These are phyloP conservation scores for Tauraco hartlaubi DNA, from an alignment of 2,797 vertebrate genomes.

Conservation along the genomic window DNA sequence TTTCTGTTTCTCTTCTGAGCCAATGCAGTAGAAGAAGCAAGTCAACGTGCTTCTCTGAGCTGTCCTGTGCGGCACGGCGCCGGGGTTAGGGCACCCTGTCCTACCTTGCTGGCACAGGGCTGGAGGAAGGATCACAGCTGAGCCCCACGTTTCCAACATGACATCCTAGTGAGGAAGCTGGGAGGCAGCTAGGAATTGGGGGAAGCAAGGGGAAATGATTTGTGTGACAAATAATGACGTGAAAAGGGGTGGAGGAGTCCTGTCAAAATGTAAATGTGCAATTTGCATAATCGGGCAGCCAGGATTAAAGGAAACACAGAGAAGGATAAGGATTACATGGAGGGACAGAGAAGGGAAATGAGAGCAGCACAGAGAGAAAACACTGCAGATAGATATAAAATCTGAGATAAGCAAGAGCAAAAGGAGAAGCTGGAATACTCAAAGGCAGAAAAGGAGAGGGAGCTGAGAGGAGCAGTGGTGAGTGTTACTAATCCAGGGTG, in stretches of 20 bases:
- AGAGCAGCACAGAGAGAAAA: constrained; percentile 12
- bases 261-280: constrained; percentile 56
- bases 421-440: background rate
- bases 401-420: constrained; percentile 34
- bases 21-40: background rate
- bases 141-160: accelerated
- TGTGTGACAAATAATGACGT: background rate
- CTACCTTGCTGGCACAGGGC: background rate
- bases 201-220: constrained; percentile 1
- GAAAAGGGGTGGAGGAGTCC: constrained; percentile 37
- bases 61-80: background rate
- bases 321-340: constrained; percentile 33
- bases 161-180: background rate
- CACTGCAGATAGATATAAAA: constrained; percentile 26
- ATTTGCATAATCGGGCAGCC: constrained; percentile 64
- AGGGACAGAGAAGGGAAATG: constrained; percentile 45
- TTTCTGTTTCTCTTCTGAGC: background rate
- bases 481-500: constrained; percentile 1
- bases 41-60: background rate
- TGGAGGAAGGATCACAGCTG: background rate
- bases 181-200: background rate
- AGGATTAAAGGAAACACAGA: constrained; percentile 50
- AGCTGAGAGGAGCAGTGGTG: background rate
- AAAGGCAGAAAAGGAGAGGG: background rate
- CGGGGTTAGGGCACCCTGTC: background rate